Percentiles rank a stretch among this genome's conserved stretches.
Evolutionary conservation across 64 coral and sea anemone genomes (phyloP).

Genomic region (Pocillopora verrucosa): DNA sequence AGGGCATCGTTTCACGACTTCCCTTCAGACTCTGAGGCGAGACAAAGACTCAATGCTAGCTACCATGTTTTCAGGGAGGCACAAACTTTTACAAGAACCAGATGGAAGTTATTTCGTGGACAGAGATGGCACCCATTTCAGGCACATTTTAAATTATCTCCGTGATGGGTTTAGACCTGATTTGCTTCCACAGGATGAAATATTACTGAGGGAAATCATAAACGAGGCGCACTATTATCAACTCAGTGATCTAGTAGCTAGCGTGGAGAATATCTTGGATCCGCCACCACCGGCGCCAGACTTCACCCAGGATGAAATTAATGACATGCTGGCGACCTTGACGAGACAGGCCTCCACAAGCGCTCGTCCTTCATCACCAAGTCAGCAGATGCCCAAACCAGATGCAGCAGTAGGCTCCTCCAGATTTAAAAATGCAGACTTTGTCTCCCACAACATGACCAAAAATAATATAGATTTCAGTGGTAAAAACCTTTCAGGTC

Average conservation of each 20-base stretch:
- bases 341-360: slow-evolving; percentile 48
- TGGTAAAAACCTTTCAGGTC: slow-evolving; percentile 77
- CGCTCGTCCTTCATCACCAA: not conserved
- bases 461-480: slow-evolving; percentile 89
- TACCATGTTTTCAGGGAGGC: slow-evolving; percentile 96
- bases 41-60: slow-evolving; percentile 91
- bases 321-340: slow-evolving; percentile 79
- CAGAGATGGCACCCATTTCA: slow-evolving; percentile 92
- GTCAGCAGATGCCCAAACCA: not conserved
- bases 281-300: slow-evolving; percentile 86
- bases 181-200: slow-evolving; percentile 83
- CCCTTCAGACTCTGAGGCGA: slow-evolving; percentile 80
- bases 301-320: slow-evolving; percentile 87
- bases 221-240: slow-evolving; percentile 95
- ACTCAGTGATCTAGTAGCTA: slow-evolving; percentile 65
- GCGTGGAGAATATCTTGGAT: slow-evolving; percentile 70
- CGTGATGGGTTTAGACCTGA: slow-evolving; percentile 89
- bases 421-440: slow-evolving; percentile 63
- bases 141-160: slow-evolving; percentile 93
- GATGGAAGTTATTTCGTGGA: slow-evolving; percentile 95
- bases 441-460: slow-evolving; percentile 97
- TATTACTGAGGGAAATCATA: slow-evolving; percentile 79
- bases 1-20: slow-evolving; percentile 83
- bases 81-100: slow-evolving; percentile 60
- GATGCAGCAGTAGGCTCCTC: not conserved